These are phyloP conservation scores for Centropus bengalensis DNA, from an alignment of 2,113 vertebrate genomes.

Conservation along the genomic window DNA sequence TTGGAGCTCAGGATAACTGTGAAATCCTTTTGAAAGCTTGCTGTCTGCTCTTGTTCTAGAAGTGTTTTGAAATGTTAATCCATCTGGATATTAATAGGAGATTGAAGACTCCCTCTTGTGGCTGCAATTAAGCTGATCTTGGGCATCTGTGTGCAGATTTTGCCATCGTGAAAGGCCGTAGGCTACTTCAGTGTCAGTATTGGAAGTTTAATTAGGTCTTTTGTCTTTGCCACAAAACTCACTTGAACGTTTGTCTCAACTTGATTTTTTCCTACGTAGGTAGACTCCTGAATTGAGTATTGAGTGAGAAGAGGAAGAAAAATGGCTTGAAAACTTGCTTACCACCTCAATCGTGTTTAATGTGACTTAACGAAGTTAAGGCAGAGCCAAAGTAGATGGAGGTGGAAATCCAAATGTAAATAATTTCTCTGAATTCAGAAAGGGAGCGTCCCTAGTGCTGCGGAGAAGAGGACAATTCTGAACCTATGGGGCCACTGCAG, in stretches of 20 bases:
- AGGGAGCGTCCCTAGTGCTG: neutral
- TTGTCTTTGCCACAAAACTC: neutral
- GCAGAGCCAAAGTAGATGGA: neutral
- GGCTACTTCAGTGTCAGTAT: neutral
- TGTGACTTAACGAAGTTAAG: neutral
- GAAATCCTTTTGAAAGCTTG: neutral
- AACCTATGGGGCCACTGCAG: neutral
- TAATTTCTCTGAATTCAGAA: neutral
- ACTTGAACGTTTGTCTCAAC: neutral
- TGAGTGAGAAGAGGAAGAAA: neutral
- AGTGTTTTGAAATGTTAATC: neutral
- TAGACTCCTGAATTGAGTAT: neutral
- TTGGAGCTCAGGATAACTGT: neutral
- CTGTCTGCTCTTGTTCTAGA: no score
- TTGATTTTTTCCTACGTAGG: neutral
- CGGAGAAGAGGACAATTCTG: neutral
- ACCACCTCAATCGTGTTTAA: neutral
- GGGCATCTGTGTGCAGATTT: neutral
- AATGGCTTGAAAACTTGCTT: neutral
- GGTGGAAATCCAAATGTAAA: neutral
- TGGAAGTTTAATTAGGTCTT: neutral
- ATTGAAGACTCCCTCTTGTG: constrained; percentile 72
- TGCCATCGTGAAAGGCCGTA: neutral
- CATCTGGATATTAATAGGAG: neutral
- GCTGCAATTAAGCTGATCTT: neutral